phyloP scores from a whole-genome alignment of 2,797 vertebrate genomes.

The Ispidina lecontei region DNA sequence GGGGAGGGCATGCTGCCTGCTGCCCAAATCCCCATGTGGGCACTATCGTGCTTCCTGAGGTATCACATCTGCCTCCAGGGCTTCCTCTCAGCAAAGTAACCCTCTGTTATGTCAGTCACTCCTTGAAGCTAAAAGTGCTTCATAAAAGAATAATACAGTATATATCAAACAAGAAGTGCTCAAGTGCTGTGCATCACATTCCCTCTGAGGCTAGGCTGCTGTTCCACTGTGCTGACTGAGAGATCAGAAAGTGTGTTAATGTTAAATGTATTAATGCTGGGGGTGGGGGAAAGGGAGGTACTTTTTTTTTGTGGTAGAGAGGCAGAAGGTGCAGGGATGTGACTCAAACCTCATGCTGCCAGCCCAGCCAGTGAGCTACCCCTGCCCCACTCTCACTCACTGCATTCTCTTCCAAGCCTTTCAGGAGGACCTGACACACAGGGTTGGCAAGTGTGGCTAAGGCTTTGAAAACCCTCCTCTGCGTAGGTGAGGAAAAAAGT shows the following conservation, averaged over 20 bases:
- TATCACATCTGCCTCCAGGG: rapidly evolving
- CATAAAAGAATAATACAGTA: neutral
- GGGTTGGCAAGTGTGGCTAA: rapidly evolving
- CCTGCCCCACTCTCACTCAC: rapidly evolving
- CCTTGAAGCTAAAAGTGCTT: neutral
- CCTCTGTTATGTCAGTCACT: neutral
- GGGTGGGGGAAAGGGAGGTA: neutral
- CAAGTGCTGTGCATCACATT: neutral
- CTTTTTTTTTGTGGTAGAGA: neutral
- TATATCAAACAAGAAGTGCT: neutral
- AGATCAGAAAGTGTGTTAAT: neutral
- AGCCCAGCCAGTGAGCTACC: rapidly evolving
- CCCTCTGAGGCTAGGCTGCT: neutral
- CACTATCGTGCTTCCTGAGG: too few species aligned
- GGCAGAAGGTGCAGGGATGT: neutral
- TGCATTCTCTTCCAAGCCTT: neutral
- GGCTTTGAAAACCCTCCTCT: neutral
- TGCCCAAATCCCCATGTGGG: neutral
- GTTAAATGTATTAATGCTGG: too few species aligned
- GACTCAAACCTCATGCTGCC: neutral
- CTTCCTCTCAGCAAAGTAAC: neutral
- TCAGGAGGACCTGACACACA: rapidly evolving
- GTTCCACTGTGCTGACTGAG: neutral
- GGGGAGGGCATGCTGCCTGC: neutral
- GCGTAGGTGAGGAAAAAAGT: neutral